phyloP scores from a whole-genome alignment of 2,888 invertebrate genomes.

The Druceiella hillmani region DNA sequence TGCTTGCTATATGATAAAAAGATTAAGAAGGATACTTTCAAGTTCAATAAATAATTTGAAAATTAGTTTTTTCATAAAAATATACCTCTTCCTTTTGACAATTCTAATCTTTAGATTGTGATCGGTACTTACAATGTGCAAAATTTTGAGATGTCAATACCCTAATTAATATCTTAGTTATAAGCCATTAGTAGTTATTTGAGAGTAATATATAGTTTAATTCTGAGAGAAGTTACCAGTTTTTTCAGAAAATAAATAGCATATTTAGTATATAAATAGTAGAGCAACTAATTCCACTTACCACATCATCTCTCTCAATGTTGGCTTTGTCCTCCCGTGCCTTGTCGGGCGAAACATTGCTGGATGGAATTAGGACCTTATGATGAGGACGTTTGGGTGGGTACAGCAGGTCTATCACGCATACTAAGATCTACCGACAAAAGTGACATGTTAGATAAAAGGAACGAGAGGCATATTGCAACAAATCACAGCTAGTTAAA shows the following conservation, averaged over 20 bases:
- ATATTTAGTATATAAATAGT: neutral
- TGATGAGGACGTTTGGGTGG: conserved; percentile 60
- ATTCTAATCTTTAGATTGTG: no score
- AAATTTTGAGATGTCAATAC: no score
- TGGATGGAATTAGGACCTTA: conserved; percentile 32
- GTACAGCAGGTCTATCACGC: conserved; percentile 79
- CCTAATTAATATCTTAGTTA: no score
- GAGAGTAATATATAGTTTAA: no score
- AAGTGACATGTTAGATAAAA: neutral
- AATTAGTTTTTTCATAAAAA: no score
- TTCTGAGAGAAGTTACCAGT: no score
- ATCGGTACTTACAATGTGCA: no score
- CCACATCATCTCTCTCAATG: conserved; percentile 32
- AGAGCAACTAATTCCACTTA: conserved; percentile 29
- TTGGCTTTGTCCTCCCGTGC: conserved; percentile 34
- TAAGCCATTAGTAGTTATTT: no score
- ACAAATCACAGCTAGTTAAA: neutral
- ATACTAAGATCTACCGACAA: conserved; percentile 72
- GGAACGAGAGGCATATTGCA: neutral
- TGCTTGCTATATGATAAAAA: no score
- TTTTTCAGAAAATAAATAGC: neutral
- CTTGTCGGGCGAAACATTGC: conserved; percentile 32
- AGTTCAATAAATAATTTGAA: no score
- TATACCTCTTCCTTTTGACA: no score
- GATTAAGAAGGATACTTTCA: no score